phyloP scores from a whole-genome alignment of 2,113 vertebrate species.

The Oncorhynchus keta region DNA sequence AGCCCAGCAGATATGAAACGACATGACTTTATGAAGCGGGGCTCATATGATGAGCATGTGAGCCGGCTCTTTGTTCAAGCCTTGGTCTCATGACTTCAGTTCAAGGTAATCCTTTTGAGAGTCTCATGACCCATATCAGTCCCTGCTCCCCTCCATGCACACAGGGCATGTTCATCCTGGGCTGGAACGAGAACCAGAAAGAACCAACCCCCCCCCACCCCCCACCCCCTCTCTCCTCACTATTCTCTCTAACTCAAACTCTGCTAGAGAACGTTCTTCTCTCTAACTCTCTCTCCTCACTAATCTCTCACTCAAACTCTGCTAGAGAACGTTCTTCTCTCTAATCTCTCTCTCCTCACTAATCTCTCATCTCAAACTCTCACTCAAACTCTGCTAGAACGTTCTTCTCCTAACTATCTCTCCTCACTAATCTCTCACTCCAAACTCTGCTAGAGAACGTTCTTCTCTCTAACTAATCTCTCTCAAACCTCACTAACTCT shows the following conservation, averaged over 20 bases:
- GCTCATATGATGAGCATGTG: conserved; percentile 80
- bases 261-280: too few relatives aligned
- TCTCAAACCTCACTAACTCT: too few relatives aligned
- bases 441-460: too few relatives aligned
- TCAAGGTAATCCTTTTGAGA: conserved; percentile 80
- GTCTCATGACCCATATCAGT: conserved; percentile 79
- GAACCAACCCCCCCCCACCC: conserved; percentile 47
- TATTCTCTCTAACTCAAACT: neutral
- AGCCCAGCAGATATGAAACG: conserved; percentile 66
- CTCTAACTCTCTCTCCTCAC: too few relatives aligned
- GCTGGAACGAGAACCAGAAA: conserved; percentile 68
- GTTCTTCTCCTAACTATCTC: too few relatives aligned
- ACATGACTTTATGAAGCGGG: conserved; percentile 80
- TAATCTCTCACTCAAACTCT: too few relatives aligned
- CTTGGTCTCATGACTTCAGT: conserved; percentile 81
- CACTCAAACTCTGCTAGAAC: too few relatives aligned
- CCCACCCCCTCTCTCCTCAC: conserved; percentile 48
- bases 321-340: too few relatives aligned
- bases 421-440: too few relatives aligned
- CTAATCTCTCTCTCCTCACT: too few relatives aligned
- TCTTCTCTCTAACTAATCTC: too few relatives aligned
- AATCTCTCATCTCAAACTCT: too few relatives aligned
- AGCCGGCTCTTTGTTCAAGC: conserved; percentile 59
- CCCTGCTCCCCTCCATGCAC: conserved; percentile 63
- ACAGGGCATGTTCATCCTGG: conserved; percentile 79